phyloP scores from a whole-genome alignment of 64 coral and sea anemone species.

The Orbicella faveolata region DNA sequence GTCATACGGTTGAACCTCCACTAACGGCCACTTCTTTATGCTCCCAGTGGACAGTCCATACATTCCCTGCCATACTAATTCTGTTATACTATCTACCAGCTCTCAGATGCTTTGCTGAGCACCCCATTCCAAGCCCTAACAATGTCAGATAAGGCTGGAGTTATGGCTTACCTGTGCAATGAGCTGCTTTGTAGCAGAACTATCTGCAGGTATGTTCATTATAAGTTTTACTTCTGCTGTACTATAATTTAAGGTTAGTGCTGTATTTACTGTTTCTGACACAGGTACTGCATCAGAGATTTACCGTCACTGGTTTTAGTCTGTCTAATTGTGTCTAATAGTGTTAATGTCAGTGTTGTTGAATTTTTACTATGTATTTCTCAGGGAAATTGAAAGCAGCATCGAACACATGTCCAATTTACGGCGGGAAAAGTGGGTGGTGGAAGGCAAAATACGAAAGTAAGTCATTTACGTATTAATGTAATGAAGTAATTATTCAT shows the following conservation, averaged over 20 bases:
- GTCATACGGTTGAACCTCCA: too few species aligned
- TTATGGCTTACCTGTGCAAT: conserved; percentile 85
- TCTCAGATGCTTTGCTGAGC: conserved; percentile 76
- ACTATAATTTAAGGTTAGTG: not conserved
- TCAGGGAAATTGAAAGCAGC: conserved; percentile 92
- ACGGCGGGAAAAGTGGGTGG: conserved; percentile 92
- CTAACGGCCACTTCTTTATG: too few species aligned
- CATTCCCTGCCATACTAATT: not conserved
- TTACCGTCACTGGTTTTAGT: too few species aligned
- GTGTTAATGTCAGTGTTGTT: too few species aligned
- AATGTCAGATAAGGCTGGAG: conserved; percentile 72
- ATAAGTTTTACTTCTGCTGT: not conserved
- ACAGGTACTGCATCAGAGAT: too few species aligned
- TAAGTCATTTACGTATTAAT: conserved; percentile 41
- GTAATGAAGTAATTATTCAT: not conserved
- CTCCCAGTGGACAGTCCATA: not conserved
- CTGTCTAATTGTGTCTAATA: too few species aligned
- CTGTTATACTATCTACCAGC: conserved; percentile 40
- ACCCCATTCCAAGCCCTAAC: conserved; percentile 89
- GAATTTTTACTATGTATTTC: conserved; percentile 5
- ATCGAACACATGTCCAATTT: conserved; percentile 97
- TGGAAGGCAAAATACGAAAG: conserved; percentile 96
- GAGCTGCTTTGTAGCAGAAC: conserved; percentile 89
- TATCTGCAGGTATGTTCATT: conserved; percentile 60
- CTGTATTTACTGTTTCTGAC: too few species aligned